These are phyloP conservation scores for Alviniconcha marisindica DNA, from an alignment of 1,140 invertebrate species.

Conservation along the genomic window DNA sequence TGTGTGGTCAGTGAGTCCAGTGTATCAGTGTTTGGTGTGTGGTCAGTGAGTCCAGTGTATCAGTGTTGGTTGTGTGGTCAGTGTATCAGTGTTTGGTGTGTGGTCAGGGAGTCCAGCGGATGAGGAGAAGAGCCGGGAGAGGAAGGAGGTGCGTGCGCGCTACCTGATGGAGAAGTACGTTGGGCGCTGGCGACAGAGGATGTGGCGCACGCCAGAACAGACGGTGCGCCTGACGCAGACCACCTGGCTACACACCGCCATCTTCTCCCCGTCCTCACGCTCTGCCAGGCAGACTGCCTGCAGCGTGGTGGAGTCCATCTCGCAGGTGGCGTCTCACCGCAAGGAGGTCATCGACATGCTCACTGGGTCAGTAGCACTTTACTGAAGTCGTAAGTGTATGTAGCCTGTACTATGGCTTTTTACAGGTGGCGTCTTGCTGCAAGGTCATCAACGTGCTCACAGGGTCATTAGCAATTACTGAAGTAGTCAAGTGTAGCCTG, in stretches of 20 bases:
- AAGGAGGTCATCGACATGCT: slow-evolving; percentile 87
- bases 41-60: not conserved
- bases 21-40: not conserved
- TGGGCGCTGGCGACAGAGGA: slow-evolving; percentile 77
- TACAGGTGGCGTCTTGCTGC: no score
- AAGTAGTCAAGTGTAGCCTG: no score
- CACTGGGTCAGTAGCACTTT: slow-evolving; percentile 82
- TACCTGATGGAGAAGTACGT: slow-evolving; percentile 89
- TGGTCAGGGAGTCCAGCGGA: not conserved
- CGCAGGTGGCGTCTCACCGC: slow-evolving; percentile 74
- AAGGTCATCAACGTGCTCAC: no score
- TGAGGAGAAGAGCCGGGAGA: slow-evolving; percentile 68
- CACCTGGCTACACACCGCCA: slow-evolving; percentile 89
- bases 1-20: not conserved
- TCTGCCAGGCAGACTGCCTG: slow-evolving; percentile 92
- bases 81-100: no score
- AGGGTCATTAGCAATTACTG: no score
- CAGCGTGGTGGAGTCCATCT: slow-evolving; percentile 90
- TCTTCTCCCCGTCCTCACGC: slow-evolving; percentile 93
- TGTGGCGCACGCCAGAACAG: slow-evolving; percentile 68
- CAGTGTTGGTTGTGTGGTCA: not conserved
- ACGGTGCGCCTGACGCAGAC: slow-evolving; percentile 72
- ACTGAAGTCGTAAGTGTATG: no score
- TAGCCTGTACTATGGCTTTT: no score
- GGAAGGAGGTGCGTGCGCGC: slow-evolving; percentile 77